Evolutionary conservation across 2,797 vertebrate genomes (phyloP).

Genomic region (Poliocrania exsul): DNA sequence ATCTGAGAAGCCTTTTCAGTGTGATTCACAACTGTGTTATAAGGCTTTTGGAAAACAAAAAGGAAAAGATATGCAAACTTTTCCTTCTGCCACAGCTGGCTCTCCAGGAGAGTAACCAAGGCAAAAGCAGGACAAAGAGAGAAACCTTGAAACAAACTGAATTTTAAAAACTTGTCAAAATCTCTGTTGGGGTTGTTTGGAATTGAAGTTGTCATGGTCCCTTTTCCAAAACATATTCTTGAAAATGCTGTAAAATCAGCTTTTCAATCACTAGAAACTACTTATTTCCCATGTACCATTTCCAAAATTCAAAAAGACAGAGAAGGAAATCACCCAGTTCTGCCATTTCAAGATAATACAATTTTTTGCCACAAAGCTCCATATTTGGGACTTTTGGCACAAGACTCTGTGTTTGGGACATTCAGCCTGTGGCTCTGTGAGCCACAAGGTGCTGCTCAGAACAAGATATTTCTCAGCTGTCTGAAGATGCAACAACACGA

Average conservation of each 20-base stretch:
- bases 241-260: background rate
- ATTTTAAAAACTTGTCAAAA: background rate
- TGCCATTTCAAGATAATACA: background rate
- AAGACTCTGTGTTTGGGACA: background rate
- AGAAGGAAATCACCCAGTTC: background rate
- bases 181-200: background rate
- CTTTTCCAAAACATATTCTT: background rate
- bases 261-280: background rate
- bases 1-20: background rate
- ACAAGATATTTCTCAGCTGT: background rate
- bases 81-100: background rate
- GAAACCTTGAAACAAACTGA: background rate
- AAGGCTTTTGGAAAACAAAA: background rate
- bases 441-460: background rate
- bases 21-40: background rate
- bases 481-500: background rate
- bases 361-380: background rate
- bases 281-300: background rate
- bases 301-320: background rate
- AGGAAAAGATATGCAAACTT: background rate
- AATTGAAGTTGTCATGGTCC: background rate
- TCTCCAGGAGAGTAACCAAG: background rate
- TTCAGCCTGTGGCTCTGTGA: background rate
- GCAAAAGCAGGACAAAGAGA: background rate
- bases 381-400: background rate